These are phyloP conservation scores for Operophtera brumata DNA, from an alignment of 2,888 invertebrate species.

Conservation along the genomic window DNA sequence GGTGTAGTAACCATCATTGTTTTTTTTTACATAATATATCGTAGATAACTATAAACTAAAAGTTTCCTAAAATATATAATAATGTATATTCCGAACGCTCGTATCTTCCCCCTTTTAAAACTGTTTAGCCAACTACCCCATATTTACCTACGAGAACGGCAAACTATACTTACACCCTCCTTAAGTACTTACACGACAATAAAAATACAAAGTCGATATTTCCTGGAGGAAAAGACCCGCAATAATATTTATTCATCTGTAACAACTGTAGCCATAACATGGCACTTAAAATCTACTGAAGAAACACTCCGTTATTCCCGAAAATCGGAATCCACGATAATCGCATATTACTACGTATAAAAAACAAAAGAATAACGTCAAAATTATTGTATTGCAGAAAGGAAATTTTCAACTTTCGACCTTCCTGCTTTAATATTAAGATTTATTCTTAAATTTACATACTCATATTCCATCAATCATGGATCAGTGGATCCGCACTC, in stretches of 20 bases:
- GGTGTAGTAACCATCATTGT: no score
- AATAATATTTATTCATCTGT: slow-evolving; percentile 44
- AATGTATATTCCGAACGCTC: neutral
- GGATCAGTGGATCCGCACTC: no score
- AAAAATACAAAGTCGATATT: slow-evolving; percentile 40
- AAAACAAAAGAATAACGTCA: slow-evolving; percentile 17
- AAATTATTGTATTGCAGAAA: neutral
- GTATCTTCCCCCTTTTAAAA: slow-evolving; percentile 12
- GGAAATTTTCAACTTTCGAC: neutral
- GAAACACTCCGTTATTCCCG: slow-evolving; percentile 23
- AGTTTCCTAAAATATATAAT: no score
- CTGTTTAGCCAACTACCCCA: slow-evolving; percentile 22
- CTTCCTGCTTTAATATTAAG: no score
- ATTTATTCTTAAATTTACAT: no score
- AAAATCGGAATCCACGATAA: slow-evolving; percentile 23
- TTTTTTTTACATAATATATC: no score
- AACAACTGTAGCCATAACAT: slow-evolving; percentile 40
- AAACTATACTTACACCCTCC: slow-evolving; percentile 26
- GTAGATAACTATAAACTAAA: no score
- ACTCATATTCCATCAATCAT: no score
- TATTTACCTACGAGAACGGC: slow-evolving; percentile 24
- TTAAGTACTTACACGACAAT: slow-evolving; percentile 38
- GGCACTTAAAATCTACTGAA: slow-evolving; percentile 36
- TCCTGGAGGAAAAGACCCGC: slow-evolving; percentile 32
- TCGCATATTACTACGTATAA: slow-evolving; percentile 19